Percentiles rank a stretch among this genome's conserved stretches.
phyloP scores from a whole-genome alignment of 2,113 vertebrate genomes.

The Sitta europaea region DNA sequence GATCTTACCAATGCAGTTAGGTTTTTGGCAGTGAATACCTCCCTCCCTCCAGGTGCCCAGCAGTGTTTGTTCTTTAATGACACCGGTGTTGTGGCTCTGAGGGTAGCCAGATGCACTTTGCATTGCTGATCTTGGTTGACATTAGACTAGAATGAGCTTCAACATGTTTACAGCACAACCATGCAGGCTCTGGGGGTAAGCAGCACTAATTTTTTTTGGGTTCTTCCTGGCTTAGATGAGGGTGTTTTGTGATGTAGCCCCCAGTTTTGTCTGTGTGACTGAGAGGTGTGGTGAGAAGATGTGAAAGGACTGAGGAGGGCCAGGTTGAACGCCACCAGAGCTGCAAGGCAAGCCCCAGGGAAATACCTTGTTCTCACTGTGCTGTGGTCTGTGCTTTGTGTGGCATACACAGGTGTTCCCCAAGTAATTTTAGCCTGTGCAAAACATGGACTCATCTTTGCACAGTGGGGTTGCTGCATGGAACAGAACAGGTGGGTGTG shows the following conservation, averaged over 20 bases:
- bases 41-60: not conserved
- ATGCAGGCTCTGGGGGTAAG: not conserved
- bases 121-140: not conserved
- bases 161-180: not conserved
- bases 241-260: not conserved
- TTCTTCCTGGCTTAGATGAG: not conserved
- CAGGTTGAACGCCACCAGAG: not conserved
- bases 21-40: not conserved
- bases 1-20: not conserved
- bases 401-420: constrained; percentile 2
- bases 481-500: constrained; percentile 17
- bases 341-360: not conserved
- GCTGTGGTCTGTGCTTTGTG: constrained; percentile 2
- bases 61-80: not conserved
- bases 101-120: not conserved
- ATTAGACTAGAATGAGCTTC: not conserved
- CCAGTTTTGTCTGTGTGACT: not conserved
- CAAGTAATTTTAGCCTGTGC: constrained; percentile 25
- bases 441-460: not conserved
- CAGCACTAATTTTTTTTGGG: not conserved
- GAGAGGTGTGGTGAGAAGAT: not conserved
- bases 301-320: not conserved
- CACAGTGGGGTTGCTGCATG: not conserved
- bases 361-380: not conserved
- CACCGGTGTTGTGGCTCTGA: not conserved